Conservation (phyloP, 2,888 invertebrate species). For the Melolontha melolontha region DNA sequence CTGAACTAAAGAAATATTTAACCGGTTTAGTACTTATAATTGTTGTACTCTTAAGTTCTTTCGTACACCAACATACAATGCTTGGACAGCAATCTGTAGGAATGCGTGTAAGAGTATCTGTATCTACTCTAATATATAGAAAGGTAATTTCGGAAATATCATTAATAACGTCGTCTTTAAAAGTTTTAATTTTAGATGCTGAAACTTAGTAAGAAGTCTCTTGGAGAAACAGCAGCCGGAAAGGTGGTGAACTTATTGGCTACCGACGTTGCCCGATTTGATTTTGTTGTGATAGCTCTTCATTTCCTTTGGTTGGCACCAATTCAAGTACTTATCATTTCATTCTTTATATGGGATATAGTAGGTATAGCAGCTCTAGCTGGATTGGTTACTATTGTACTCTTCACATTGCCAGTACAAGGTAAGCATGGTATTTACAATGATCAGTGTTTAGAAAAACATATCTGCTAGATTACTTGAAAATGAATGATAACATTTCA, state of each 20-base stretch:
- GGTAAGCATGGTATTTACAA: no score
- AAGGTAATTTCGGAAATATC: constrained; percentile 69
- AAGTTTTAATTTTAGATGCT: constrained; percentile 66
- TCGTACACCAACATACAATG: constrained; percentile 72
- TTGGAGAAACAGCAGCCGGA: constrained; percentile 85
- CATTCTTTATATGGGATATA: constrained; percentile 70
- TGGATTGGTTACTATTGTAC: constrained; percentile 70
- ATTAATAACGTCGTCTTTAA: no score
- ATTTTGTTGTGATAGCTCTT: constrained; percentile 75
- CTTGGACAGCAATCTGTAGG: constrained; percentile 73
- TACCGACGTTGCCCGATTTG: constrained; percentile 86
- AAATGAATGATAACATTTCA: no score
- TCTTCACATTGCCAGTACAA: constrained; percentile 68
- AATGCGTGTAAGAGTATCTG: constrained; percentile 79
- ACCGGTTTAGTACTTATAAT: constrained; percentile 47
- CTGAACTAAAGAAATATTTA: constrained; percentile 46
- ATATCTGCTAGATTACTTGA: no score
- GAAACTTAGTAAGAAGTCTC: constrained; percentile 73
- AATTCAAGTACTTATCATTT: constrained; percentile 74
- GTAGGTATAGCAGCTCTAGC: constrained; percentile 70
- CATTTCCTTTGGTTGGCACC: constrained; percentile 87
- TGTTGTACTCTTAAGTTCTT: constrained; percentile 44
- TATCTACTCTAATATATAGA: constrained; percentile 80
- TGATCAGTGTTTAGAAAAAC: no score
- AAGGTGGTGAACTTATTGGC: constrained; percentile 87